Evolutionary conservation across 1,140 invertebrate species (phyloP), one percentile per base, ranked within the genome.

Genomic region (Steinernema feltiae): DNA sequence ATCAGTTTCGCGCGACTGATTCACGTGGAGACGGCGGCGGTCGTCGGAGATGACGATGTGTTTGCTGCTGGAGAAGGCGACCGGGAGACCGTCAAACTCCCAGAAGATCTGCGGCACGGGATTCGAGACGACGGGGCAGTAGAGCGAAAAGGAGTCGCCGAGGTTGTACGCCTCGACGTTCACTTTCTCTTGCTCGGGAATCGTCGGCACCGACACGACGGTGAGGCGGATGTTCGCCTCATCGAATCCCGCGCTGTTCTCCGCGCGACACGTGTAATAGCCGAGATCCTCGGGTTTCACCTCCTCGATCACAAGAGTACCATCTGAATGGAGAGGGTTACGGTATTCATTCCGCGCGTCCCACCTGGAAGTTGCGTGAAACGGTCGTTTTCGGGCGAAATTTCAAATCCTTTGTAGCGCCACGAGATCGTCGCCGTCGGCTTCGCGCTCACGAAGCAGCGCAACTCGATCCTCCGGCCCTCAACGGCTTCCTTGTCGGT

Each of bases 261-360:
- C 89, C 0, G 93, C 94, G 27, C 89, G 89, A 83, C 94, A 96
- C 35, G 90, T 91, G 83, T 93, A 94, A 46, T 90, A 89, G 0
- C 92, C 92, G 48, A 90, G 90, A 85, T 95, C 93, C 0, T 91
- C 91, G 70, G 91, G 90, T 76, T 90, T 90, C 0, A 94, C 91
- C 78, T 91, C 89, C 30, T 89, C 91, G 75, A 95, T 92, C 0
- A 89, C 91, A 3, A 95, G 85, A 7, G 78, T 78, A 53, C 80
- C 79, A 71, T 80, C 79, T 29, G 71, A 24, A 48, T 7, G 41
- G 24, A 48, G n/a, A 29, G 21, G 35, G 1, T 1, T 21, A 15
- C 70, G 27, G 31, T 21, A 27, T 73, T 73, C n/a, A 69, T 73
- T 73, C 15, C 15, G 21, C 30, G 24, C 0, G n/a, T 35, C 48